Evolutionary conservation across 2,113 vertebrate genomes (phyloP).

Genomic region (Capreolus pygargus): DNA sequence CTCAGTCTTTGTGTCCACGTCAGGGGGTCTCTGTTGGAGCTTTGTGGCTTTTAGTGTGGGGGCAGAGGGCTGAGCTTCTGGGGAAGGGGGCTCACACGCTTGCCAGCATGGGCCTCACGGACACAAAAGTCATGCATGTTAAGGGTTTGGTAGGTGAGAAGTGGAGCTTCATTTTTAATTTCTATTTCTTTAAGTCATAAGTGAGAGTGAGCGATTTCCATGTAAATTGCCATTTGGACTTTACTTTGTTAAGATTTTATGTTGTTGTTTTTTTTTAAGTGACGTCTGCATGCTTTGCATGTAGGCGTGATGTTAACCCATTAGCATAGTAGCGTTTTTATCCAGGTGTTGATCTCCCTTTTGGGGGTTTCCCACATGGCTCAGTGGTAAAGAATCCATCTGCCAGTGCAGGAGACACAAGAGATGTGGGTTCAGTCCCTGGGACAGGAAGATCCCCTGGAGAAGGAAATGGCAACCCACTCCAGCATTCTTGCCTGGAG

Average conservation of each 20-base stretch:
- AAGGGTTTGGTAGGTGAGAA: not conserved
- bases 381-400: not conserved
- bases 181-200: not conserved
- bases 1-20: not conserved
- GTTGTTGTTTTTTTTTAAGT: not conserved
- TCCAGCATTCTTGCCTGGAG: not conserved
- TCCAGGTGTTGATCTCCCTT: not conserved
- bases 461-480: not conserved
- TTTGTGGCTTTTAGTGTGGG: not conserved
- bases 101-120: not conserved
- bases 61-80: not conserved
- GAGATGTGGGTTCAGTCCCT: not conserved
- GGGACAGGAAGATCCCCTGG: not conserved
- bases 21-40: not conserved
- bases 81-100: not conserved
- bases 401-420: not conserved
- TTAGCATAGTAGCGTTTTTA: not conserved
- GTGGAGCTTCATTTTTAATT: not conserved
- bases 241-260: not conserved
- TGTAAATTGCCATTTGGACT: not conserved
- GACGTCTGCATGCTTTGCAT: not conserved
- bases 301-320: not conserved
- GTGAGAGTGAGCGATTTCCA: not conserved
- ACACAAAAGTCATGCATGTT: not conserved
- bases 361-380: not conserved